Percentiles rank a stretch among this genome's conserved stretches.
Evolutionary conservation across 2,113 vertebrate species (phyloP).

Genomic region (Apus apus): DNA sequence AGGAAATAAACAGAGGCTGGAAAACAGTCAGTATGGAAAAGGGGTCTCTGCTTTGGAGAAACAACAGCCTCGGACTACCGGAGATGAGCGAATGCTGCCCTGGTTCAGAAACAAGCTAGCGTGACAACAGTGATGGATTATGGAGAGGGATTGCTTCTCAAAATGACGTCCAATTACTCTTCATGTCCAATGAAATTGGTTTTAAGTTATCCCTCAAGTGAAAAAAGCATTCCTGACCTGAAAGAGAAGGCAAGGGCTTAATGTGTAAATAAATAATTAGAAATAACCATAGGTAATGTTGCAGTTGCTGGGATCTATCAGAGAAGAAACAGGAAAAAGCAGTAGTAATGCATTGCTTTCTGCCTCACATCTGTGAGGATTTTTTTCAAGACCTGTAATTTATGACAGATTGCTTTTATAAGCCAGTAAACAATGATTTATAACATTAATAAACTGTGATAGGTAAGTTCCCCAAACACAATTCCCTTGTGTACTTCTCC

Average conservation of each 20-base stretch:
- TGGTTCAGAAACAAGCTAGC: conserved; percentile 36
- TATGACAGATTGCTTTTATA: conserved; percentile 35
- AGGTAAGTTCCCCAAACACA: background rate
- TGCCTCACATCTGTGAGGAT: background rate
- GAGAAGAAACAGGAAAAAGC: background rate
- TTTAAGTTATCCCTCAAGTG: conserved; percentile 49
- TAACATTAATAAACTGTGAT: conserved; percentile 31
- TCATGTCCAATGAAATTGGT: conserved; percentile 27
- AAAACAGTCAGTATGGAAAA: background rate
- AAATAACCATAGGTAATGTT: conserved; percentile 2
- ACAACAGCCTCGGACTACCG: background rate
- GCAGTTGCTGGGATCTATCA: background rate
- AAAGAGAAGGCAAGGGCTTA: conserved; percentile 6
- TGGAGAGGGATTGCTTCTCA: background rate
- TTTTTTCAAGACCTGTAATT: conserved; percentile 18
- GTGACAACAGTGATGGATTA: conserved; percentile 57
- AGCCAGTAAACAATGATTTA: conserved; percentile 47
- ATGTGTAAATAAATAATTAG: conserved; percentile 39
- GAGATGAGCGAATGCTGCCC: background rate
- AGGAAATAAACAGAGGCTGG: conserved; percentile 27
- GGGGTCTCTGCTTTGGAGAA: background rate
- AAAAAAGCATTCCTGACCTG: conserved; percentile 32
- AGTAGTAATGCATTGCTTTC: background rate
- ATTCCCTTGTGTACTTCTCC: background rate
- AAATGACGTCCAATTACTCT: conserved; percentile 25